These are phyloP conservation scores for Bombus confusus DNA, from an alignment of 1,140 invertebrate genomes.

Conservation along the genomic window DNA sequence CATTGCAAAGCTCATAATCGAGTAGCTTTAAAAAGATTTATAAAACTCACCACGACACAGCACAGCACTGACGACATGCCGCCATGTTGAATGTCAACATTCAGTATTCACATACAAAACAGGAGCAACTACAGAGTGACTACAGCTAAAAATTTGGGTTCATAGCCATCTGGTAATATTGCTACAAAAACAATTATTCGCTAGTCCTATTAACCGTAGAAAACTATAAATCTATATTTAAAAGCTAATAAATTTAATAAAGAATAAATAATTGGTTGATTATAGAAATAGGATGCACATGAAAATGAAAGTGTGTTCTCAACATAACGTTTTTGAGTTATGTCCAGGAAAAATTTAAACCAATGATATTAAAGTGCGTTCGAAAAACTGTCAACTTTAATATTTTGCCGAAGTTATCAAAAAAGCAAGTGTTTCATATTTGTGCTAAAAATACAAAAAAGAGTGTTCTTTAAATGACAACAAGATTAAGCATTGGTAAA, in stretches of 20 bases:
- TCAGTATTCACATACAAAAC: constrained; percentile 72
- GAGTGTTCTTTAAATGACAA: neutral
- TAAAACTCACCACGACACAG: constrained; percentile 92
- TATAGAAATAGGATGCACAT: neutral
- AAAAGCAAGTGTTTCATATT: neutral
- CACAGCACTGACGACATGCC: constrained; percentile 97
- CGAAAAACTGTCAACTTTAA: neutral
- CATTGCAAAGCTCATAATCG: constrained; percentile 58
- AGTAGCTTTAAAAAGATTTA: constrained; percentile 65
- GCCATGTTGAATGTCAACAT: constrained; percentile 93
- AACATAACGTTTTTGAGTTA: constrained; percentile 10
- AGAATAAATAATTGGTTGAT: constrained; percentile 20
- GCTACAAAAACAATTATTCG: constrained; percentile 15
- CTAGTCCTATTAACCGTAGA: neutral
- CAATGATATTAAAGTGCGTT: constrained; percentile 9
- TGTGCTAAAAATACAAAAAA: neutral
- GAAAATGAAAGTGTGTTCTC: constrained; percentile 15
- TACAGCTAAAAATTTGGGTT: constrained; percentile 35
- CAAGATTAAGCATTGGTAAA: neutral
- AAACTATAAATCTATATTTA: constrained; percentile 16
- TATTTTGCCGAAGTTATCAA: neutral
- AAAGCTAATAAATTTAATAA: neutral
- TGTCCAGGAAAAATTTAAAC: neutral
- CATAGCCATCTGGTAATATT: constrained; percentile 39
- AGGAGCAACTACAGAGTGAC: constrained; percentile 46